Evolutionary conservation across 2,888 invertebrate genomes (phyloP).

Genomic region (Clitarchus hookeri): DNA sequence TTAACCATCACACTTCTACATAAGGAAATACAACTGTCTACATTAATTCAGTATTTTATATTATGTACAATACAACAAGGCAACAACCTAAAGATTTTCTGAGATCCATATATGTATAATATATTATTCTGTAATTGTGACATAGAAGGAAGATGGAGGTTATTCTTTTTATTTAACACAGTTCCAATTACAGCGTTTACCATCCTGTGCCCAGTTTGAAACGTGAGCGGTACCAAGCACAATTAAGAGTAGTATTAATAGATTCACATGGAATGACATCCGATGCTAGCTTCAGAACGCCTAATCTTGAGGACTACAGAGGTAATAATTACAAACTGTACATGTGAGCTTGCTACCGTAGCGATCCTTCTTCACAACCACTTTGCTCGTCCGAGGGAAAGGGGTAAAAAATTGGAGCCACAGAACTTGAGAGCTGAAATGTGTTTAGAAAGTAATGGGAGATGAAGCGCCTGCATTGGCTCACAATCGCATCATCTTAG

Average conservation of each 20-base stretch:
- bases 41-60: slow-evolving; percentile 12
- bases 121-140: slow-evolving; percentile 31
- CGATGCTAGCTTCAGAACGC: neutral
- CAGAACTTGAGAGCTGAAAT: neutral
- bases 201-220: neutral
- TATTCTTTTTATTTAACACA: neutral
- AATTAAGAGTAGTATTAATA: neutral
- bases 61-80: slow-evolving; percentile 40
- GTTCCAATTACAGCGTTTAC: neutral
- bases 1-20: slow-evolving; percentile 7
- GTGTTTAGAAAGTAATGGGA: neutral
- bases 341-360: slow-evolving; percentile 20
- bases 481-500: neutral
- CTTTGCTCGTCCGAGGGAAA: neutral
- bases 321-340: slow-evolving; percentile 23
- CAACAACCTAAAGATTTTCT: slow-evolving; percentile 36
- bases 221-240: neutral
- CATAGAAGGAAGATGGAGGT: slow-evolving; percentile 20
- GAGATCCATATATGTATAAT: slow-evolving; percentile 25
- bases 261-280: neutral
- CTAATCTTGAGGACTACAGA: neutral
- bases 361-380: slow-evolving; percentile 18
- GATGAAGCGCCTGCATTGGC: neutral
- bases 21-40: neutral
- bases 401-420: neutral